Conservation (phyloP, 2,113 vertebrate genomes). For the Toxotes chatareus region DNA sequence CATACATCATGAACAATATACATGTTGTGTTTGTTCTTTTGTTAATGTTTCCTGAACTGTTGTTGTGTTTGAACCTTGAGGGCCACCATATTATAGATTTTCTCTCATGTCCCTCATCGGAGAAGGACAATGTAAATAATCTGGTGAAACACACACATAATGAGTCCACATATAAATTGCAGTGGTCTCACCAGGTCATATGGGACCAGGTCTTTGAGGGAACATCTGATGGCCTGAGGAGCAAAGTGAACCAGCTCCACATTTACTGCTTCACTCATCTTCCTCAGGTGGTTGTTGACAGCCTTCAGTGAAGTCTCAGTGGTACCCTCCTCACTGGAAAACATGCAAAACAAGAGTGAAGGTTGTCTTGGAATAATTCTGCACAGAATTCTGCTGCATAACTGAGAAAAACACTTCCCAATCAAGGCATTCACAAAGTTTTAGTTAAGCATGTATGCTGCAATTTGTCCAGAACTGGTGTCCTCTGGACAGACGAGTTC, state of each 20-base stretch:
- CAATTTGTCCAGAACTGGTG: not conserved
- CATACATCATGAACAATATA: no score
- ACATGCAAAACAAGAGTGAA: not conserved
- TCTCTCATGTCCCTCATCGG: not conserved
- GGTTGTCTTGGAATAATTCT: not conserved
- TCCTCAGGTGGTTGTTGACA: slow-evolving; percentile 83
- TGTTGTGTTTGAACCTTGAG: no score
- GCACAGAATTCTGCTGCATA: not conserved
- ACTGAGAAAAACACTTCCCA: no score
- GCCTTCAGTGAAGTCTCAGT: slow-evolving; percentile 32
- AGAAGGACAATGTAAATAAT: not conserved
- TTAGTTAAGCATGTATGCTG: not conserved
- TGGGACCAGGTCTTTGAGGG: slow-evolving; percentile 91
- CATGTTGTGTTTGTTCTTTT: no score
- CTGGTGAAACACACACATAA: not conserved
- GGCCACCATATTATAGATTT: not conserved
- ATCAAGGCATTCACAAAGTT: not conserved
- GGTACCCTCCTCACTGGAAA: slow-evolving; percentile 45
- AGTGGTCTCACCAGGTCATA: slow-evolving; percentile 85
- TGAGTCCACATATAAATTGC: not conserved
- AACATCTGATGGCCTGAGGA: slow-evolving; percentile 89
- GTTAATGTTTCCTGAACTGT: no score
- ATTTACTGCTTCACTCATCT: slow-evolving; percentile 69
- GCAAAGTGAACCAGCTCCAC: slow-evolving; percentile 76
- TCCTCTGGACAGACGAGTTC: not conserved